These are phyloP conservation scores for Chironomus tepperi DNA, from an alignment of 1,140 invertebrate species.

Conservation along the genomic window DNA sequence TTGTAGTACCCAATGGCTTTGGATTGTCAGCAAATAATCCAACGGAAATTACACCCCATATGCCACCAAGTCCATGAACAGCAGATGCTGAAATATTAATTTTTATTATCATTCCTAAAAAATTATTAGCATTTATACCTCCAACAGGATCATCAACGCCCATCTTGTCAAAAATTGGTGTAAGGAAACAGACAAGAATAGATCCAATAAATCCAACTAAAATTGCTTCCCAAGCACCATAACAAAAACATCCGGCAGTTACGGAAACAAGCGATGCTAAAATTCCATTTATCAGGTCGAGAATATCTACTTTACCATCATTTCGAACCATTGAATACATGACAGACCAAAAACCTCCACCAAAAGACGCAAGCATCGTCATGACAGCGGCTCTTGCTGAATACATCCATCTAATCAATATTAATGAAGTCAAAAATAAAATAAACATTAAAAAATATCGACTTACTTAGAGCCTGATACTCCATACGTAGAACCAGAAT, in stretches of 20 bases:
- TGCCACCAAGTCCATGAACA: slow-evolving; percentile 71
- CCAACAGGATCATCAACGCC: slow-evolving; percentile 87
- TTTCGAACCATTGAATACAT: slow-evolving; percentile 57
- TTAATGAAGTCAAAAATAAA: not conserved
- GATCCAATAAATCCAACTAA: slow-evolving; percentile 74
- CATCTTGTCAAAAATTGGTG: slow-evolving; percentile 64
- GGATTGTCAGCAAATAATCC: slow-evolving; percentile 86
- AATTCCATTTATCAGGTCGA: slow-evolving; percentile 82
- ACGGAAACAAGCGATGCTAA: slow-evolving; percentile 77
- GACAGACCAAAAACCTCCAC: slow-evolving; percentile 52
- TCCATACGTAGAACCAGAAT: slow-evolving; percentile 81
- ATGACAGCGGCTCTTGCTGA: slow-evolving; percentile 80
- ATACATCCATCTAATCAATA: slow-evolving; percentile 60
- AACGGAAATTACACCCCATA: slow-evolving; percentile 75
- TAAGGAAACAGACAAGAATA: slow-evolving; percentile 55
- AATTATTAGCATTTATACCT: not conserved
- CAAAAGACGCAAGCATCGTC: slow-evolving; percentile 82
- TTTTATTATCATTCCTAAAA: too few relatives aligned
- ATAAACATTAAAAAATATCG: not conserved
- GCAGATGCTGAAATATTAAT: slow-evolving; percentile 52
- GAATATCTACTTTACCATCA: slow-evolving; percentile 66
- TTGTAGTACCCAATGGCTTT: slow-evolving; percentile 63
- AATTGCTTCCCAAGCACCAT: slow-evolving; percentile 75
- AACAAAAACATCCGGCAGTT: slow-evolving; percentile 88
- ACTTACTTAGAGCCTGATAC: slow-evolving; percentile 52